A percentile compares a stretch with the other conserved stretches of the same genome.
These are phyloP conservation scores for Eira barbara DNA, from an alignment of 2,113 vertebrate genomes.

Conservation along the genomic window DNA sequence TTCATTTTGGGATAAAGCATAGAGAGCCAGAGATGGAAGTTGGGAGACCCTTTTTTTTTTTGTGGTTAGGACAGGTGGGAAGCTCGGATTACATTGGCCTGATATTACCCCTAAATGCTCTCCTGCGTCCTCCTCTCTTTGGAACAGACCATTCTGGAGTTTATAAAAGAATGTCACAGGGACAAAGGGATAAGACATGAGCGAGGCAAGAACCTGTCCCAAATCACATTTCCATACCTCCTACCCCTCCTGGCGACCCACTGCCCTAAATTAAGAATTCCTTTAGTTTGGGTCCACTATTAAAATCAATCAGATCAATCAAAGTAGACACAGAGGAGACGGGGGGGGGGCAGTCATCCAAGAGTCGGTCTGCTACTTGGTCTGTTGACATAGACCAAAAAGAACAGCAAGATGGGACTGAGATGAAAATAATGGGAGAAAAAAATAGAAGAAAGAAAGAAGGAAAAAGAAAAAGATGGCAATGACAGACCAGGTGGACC, in stretches of 20 bases:
- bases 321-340: background rate
- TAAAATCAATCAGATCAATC: background rate
- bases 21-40: constrained; percentile 85
- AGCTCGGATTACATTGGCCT: background rate
- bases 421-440: background rate
- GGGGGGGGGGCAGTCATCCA: background rate
- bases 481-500: background rate
- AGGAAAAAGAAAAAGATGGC: background rate
- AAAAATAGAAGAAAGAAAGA: background rate
- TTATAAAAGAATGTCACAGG: background rate
- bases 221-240: background rate
- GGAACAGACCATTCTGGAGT: background rate
- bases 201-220: background rate
- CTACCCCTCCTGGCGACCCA: background rate
- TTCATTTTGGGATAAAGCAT: constrained; percentile 80
- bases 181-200: background rate
- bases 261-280: background rate
- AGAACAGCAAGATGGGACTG: constrained; percentile 1
- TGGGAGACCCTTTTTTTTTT: constrained; percentile 63
- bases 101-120: background rate
- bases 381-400: background rate
- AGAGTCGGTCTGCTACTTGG: background rate
- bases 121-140: constrained; percentile 1
- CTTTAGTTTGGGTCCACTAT: background rate
- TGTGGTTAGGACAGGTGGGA: constrained; percentile 35